Base-by-base conservation (phyloP, 2,888 invertebrate species). In the Acanthosepion pharaonis region DNA sequence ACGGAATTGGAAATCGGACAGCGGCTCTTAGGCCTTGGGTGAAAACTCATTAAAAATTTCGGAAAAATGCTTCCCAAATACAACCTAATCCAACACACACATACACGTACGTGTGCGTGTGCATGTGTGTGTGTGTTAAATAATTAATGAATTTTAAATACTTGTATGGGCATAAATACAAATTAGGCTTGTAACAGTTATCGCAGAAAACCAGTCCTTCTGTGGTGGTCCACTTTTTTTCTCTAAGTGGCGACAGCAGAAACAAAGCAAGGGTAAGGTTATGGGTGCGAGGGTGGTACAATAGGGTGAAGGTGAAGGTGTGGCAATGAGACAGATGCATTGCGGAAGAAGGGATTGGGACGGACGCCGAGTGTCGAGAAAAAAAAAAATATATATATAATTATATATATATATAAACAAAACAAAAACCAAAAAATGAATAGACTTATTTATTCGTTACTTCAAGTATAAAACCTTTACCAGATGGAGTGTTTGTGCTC, bases 241-340 rank as follows among this genome's bases (percentile, higher is more conserved):
- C 78, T n/a, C 78, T n/a, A n/a, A n/a, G n/a, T 78, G 78, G 78
- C 33, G 78, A 78, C 78, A 78, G 78, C n/a, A 78, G n/a, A 78
- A 5, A 78, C 78, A n/a, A 78, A 78, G n/a, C 78, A 78, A 78
- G 78, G 33, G 33, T 18, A 78, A 78, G 15, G 78, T 78, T 78
- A 4, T 11, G 15, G 78, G 78, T 11, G 9, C 6, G 23, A 59
- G 23, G 59, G 59, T 23, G 5, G 59, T 23, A 23, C 20, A 59
- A 59, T 0, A 15, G 78, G n/a, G n/a, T 78, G 11, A 11, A 2
- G 11, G n/a, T 33, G 15, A 78, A 15, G 78, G 78, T n/a, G n/a
- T n/a, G 78, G 78, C 78, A n/a, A 78, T 33, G 78, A 78, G 78
- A 78, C 78, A 78, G 78, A 78, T 78, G 78, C 78, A 78, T 78